phyloP scores from a whole-genome alignment of 2,888 invertebrate genomes.

The Ophion slaviceki region DNA sequence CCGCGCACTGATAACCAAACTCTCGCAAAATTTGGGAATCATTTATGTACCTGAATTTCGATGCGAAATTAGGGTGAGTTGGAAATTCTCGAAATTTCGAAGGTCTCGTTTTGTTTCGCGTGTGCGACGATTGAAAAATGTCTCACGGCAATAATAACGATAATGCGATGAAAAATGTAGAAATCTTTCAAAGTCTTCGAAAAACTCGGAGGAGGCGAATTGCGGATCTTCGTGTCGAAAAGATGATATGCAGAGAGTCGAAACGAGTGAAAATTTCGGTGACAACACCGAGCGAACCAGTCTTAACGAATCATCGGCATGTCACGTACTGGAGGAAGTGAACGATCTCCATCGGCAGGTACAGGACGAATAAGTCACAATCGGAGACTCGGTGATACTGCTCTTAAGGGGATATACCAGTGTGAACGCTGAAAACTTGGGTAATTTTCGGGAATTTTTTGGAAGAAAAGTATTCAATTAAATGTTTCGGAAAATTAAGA shows the following conservation, averaged over 20 bases:
- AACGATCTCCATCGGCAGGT: slow-evolving; percentile 71
- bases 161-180: slow-evolving; percentile 44
- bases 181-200: slow-evolving; percentile 67
- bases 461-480: too few species aligned
- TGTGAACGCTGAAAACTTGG: too few species aligned
- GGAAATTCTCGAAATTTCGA: neutral
- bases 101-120: neutral
- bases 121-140: neutral
- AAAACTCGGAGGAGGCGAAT: slow-evolving; percentile 57
- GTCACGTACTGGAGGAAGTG: slow-evolving; percentile 53
- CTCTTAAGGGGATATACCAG: too few species aligned
- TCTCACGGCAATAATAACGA: neutral
- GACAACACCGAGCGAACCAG: slow-evolving; percentile 60
- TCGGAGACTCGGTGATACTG: too few species aligned
- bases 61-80: slow-evolving; percentile 66
- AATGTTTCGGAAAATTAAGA: too few species aligned
- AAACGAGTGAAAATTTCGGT: slow-evolving; percentile 61
- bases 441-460: too few species aligned
- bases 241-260: slow-evolving; percentile 75
- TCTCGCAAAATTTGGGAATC: slow-evolving; percentile 68
- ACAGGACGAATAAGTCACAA: neutral
- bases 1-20: slow-evolving; percentile 21
- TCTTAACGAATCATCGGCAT: slow-evolving; percentile 55
- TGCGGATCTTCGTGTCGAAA: slow-evolving; percentile 61
- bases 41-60: slow-evolving; percentile 71